A percentile compares a stretch with the other conserved stretches of the same genome.
These are phyloP conservation scores for Phymastichus coffea DNA, from an alignment of 1,140 invertebrate species.

Conservation along the genomic window DNA sequence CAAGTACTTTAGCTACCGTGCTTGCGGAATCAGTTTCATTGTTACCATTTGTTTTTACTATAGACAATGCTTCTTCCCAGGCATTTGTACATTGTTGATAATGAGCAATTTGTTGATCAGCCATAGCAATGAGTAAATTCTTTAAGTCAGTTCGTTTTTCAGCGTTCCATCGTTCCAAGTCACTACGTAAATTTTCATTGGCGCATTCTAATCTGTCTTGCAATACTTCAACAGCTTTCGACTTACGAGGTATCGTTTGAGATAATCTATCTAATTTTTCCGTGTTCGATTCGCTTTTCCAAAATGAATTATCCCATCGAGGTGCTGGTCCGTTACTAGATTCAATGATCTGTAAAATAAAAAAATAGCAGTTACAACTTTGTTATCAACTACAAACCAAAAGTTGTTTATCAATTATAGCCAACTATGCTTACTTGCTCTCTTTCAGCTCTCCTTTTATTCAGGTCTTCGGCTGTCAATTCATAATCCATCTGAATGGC, in stretches of 20 bases:
- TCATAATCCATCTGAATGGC: conserved; percentile 72
- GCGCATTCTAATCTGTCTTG: conserved; percentile 71
- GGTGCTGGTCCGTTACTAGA: conserved; percentile 35
- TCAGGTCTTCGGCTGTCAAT: conserved; percentile 65
- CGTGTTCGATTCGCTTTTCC: conserved; percentile 60
- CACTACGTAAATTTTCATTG: conserved; percentile 71
- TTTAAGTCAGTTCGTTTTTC: conserved; percentile 71
- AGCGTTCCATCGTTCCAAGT: conserved; percentile 70
- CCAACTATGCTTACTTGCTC: conserved; percentile 62
- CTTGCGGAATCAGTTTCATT: conserved; percentile 39
- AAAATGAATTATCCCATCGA: conserved; percentile 57
- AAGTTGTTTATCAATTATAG: too few species aligned
- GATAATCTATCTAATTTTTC: conserved; percentile 62
- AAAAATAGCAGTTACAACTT: too few species aligned
- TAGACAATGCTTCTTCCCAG: conserved; percentile 62
- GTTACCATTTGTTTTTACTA: conserved; percentile 43
- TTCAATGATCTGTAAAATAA: conserved; percentile 42
- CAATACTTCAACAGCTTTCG: conserved; percentile 60
- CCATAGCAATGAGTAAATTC: conserved; percentile 65
- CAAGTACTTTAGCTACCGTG: conserved; percentile 33
- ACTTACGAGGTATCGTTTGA: conserved; percentile 57
- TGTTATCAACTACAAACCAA: too few species aligned
- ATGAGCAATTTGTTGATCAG: conserved; percentile 68
- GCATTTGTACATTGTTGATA: conserved; percentile 66
- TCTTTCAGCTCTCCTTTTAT: conserved; percentile 64